Base-by-base conservation (phyloP, 2,888 invertebrate species). In the Drosophila emarginata region DNA sequence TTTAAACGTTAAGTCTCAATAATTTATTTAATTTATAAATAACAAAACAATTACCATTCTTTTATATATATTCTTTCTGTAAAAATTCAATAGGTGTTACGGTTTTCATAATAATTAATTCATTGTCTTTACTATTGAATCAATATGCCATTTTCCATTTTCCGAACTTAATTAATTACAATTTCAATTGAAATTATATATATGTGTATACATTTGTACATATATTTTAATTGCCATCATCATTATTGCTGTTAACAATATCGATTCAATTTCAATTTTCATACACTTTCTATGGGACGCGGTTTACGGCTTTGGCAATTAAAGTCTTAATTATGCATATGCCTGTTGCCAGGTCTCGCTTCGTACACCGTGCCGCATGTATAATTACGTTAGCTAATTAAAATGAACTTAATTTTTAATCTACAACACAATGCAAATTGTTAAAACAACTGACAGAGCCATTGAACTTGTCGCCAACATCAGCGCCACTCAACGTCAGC, bases 381-480 rank as follows among this genome's bases (percentile, higher is more conserved):
- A 77, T 68, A 67, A 80, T 79, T 70, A 60, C 58, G 54, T 45
- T 45, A 28, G 68, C 72, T 70, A 71, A 79, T 77, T 70, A 74
- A 78, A 77, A 56, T 51, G 58, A 66, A 71, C 67, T 50, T 67
- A 54, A 72, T 75, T 51, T 59, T 62, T 53, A 74, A 68, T 67
- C 74, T 64, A 64, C 61, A 80, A 61, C 57, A 79, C 76, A 80
- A 83, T 80, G 79, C 76, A 83, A 83, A 80, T 77, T 72, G 83
- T 72, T 59, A 64, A 85, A 77, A 85, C 74, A 71, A 1, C 66
- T 64, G 57, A 45, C 72, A 67, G 56, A 80, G 83, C 70, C 84
- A 84, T 78, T 84, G 83, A 87, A 84, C 83, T 84, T 84, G 83
- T 84, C 80, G 56, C 62, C 73, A 71, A 26, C 60, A 54, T 28